Conservation (phyloP, 2,888 invertebrate species). For the Lepas anatifera region DNA sequence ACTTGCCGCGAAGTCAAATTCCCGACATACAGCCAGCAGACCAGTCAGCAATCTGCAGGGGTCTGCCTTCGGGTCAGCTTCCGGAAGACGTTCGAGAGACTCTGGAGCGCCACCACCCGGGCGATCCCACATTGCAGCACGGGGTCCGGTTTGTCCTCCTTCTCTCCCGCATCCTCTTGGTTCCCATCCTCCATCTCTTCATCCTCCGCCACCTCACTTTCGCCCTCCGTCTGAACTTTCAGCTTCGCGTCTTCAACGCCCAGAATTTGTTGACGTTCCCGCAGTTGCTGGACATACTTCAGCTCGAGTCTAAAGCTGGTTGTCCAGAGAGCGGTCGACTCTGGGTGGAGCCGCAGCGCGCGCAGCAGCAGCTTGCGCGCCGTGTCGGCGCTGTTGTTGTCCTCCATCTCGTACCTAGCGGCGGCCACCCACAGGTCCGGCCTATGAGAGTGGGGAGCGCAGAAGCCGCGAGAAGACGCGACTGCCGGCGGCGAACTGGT, state of each 20-base stretch:
- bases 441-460: slow-evolving; percentile 56
- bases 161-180: too few species aligned
- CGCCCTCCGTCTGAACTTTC: not conserved
- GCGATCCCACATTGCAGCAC: not conserved
- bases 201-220: not conserved
- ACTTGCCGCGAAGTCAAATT: not conserved
- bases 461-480: slow-evolving; percentile 37
- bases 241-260: not conserved
- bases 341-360: slow-evolving; percentile 60
- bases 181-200: not conserved
- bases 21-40: not conserved
- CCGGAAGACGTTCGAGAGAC: not conserved
- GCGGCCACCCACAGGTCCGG: slow-evolving; percentile 66
- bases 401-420: slow-evolving; percentile 62
- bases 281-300: slow-evolving; percentile 4
- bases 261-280: not conserved
- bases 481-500: not conserved
- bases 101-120: not conserved
- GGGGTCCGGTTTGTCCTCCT: not conserved
- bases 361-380: slow-evolving; percentile 59
- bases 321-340: slow-evolving; percentile 52
- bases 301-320: slow-evolving; percentile 33
- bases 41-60: not conserved
- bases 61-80: not conserved
- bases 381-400: slow-evolving; percentile 50